phyloP scores from a whole-genome alignment of 2,113 vertebrate species.

The Monopterus albus region DNA sequence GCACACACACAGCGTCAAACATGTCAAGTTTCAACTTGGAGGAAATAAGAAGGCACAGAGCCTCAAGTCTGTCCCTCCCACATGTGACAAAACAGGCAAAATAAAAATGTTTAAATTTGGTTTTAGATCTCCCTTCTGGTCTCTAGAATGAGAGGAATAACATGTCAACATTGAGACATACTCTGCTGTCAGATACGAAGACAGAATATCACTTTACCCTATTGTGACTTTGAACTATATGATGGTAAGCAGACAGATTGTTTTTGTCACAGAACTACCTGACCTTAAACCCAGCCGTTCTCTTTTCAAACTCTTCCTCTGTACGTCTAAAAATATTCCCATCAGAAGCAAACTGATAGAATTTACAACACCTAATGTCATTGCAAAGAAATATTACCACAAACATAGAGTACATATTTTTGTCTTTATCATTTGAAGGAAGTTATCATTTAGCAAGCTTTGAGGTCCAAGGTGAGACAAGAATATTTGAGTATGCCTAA shows the following conservation, averaged over 20 bases:
- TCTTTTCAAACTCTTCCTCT: slow-evolving; percentile 74
- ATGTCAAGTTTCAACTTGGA: slow-evolving; percentile 58
- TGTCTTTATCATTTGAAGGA: slow-evolving; percentile 72
- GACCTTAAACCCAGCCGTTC: slow-evolving; percentile 73
- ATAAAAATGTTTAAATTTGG: slow-evolving; percentile 79
- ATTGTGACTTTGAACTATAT: slow-evolving; percentile 79
- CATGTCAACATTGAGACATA: slow-evolving; percentile 75
- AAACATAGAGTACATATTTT: slow-evolving; percentile 76
- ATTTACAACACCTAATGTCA: slow-evolving; percentile 79
- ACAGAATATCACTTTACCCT: slow-evolving; percentile 78
- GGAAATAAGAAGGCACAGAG: slow-evolving; percentile 48
- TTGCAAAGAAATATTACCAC: slow-evolving; percentile 73
- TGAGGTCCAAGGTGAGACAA: slow-evolving; percentile 75
- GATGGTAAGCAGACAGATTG: slow-evolving; percentile 81
- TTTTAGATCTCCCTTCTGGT: slow-evolving; percentile 72
- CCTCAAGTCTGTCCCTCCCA: slow-evolving; percentile 49
- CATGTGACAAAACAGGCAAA: slow-evolving; percentile 72
- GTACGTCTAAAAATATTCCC: slow-evolving; percentile 82
- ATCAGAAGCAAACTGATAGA: slow-evolving; percentile 76
- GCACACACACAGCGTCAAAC: slow-evolving; percentile 56
- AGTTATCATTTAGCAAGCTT: slow-evolving; percentile 75
- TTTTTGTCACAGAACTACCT: slow-evolving; percentile 79
- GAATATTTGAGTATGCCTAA: slow-evolving; percentile 79
- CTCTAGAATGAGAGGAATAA: slow-evolving; percentile 75
- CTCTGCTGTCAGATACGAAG: slow-evolving; percentile 74